phyloP scores from a whole-genome alignment of 2,113 vertebrate species.

The Nesogale talazaci region DNA sequence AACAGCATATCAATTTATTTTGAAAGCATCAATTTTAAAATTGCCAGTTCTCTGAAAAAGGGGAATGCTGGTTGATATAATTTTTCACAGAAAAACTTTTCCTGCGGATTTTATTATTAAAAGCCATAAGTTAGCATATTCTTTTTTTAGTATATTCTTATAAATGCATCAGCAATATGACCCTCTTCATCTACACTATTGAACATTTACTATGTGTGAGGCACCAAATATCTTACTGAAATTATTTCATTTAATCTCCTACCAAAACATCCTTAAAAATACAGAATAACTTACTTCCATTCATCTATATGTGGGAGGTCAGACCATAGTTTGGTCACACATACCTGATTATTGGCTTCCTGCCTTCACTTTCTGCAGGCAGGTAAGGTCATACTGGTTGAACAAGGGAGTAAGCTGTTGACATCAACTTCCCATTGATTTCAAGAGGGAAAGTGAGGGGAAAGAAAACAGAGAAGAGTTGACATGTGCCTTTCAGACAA shows the following conservation, averaged over 20 bases:
- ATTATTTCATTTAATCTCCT: neutral
- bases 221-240: neutral
- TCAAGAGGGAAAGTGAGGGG: neutral
- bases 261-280: neutral
- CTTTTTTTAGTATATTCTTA: neutral
- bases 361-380: neutral
- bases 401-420: neutral
- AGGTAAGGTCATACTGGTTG: neutral
- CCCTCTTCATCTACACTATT: neutral
- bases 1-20: neutral
- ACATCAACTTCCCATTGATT: neutral
- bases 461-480: neutral
- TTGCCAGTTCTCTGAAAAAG: constrained; percentile 54
- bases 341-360: neutral
- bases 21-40: constrained; percentile 34
- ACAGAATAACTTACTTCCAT: neutral
- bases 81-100: constrained; percentile 39
- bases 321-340: neutral
- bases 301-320: neutral
- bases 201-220: neutral
- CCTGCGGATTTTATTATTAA: constrained; percentile 1
- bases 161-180: neutral
- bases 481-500: neutral
- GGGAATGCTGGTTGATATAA: neutral
- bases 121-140: neutral